Evolutionary conservation across 2,888 invertebrate genomes (phyloP).

Genomic region (Adelphocoris suturalis): DNA sequence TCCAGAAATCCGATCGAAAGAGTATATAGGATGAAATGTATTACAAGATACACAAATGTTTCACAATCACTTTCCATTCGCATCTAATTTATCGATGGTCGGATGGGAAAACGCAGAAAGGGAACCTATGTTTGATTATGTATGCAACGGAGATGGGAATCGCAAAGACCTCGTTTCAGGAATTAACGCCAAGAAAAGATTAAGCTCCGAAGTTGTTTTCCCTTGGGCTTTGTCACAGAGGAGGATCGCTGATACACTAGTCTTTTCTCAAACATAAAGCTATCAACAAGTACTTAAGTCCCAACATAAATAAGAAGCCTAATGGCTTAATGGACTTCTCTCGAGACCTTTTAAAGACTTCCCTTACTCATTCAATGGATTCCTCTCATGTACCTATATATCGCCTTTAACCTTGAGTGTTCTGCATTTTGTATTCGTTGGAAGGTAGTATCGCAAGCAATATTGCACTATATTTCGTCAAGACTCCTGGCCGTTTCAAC

Average conservation of each 20-base stretch:
- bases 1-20: too few relatives aligned
- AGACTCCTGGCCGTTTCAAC: too few relatives aligned
- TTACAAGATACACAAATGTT: too few relatives aligned
- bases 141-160: background rate
- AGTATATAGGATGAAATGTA: too few relatives aligned
- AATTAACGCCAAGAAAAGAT: slow-evolving; percentile 14
- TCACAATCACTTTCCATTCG: too few relatives aligned
- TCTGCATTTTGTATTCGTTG: too few relatives aligned
- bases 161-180: background rate
- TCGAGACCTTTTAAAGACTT: background rate
- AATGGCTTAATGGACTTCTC: slow-evolving; percentile 37
- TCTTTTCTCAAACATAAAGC: slow-evolving; percentile 41
- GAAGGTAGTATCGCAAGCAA: too few relatives aligned
- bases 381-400: background rate
- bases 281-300: slow-evolving; percentile 59
- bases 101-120: too few relatives aligned
- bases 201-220: background rate
- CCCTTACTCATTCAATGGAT: slow-evolving; percentile 48
- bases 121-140: too few relatives aligned
- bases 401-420: background rate
- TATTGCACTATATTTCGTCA: too few relatives aligned
- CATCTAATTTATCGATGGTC: too few relatives aligned
- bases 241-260: slow-evolving; percentile 16
- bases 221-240: background rate
- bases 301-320: slow-evolving; percentile 57